Evolutionary conservation across 2,797 vertebrate species (phyloP).

Genomic region (Fundulus diaphanus): DNA sequence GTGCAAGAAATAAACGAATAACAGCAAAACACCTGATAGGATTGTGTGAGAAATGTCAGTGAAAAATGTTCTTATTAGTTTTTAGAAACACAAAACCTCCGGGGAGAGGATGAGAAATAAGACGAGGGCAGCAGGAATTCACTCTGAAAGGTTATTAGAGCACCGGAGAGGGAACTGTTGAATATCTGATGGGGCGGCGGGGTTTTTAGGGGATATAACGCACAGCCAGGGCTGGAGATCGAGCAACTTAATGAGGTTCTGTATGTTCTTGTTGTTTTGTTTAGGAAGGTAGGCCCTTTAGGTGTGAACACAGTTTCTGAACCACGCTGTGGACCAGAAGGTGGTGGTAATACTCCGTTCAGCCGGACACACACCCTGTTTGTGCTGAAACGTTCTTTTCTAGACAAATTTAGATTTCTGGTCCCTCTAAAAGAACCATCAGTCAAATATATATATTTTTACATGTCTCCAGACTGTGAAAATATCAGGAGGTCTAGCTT

Average conservation of each 20-base stretch:
- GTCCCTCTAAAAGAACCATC: not conserved
- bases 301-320: not conserved
- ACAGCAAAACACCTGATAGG: not conserved
- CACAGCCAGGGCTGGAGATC: not conserved
- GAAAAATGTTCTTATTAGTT: constrained; percentile 1
- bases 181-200: not conserved
- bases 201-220: not conserved
- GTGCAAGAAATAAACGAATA: not conserved
- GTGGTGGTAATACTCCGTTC: not conserved
- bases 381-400: not conserved
- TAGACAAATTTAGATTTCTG: not conserved
- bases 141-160: not conserved
- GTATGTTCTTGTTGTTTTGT: not conserved
- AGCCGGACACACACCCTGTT: not conserved
- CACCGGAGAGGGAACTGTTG: not conserved
- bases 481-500: not conserved
- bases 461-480: not conserved
- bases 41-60: not conserved
- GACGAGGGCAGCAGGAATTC: not conserved
- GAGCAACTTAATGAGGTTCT: not conserved
- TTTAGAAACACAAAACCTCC: not conserved
- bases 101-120: not conserved
- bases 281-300: not conserved
- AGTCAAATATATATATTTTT: not conserved
- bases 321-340: not conserved